Evolutionary conservation across 2,113 vertebrate genomes (phyloP).

Genomic region (Pedetes capensis): DNA sequence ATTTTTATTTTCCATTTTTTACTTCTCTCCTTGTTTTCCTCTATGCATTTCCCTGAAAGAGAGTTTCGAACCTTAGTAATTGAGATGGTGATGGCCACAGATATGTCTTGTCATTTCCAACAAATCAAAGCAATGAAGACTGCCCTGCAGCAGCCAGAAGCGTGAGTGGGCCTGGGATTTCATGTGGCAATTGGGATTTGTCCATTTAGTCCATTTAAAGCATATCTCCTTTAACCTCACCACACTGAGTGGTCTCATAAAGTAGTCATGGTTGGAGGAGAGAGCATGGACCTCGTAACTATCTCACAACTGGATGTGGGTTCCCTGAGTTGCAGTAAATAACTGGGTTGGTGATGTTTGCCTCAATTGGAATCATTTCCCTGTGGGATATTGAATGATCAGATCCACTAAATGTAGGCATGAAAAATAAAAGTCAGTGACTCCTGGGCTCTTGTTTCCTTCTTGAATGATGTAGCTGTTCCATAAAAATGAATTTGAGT

Average conservation of each 20-base stretch:
- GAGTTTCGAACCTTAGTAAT: slow-evolving; percentile 96
- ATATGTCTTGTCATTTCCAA: slow-evolving; percentile 99
- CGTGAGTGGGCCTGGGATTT: slow-evolving; percentile 86
- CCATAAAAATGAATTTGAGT: background rate
- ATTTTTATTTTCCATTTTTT: slow-evolving; percentile 71
- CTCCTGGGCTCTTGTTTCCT: background rate
- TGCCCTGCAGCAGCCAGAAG: slow-evolving; percentile 95
- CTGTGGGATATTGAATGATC: background rate
- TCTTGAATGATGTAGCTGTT: background rate
- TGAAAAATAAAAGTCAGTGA: background rate
- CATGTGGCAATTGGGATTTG: slow-evolving; percentile 8
- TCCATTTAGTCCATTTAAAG: slow-evolving; percentile 52
- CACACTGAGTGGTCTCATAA: background rate
- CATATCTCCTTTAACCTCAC: background rate
- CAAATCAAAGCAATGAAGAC: slow-evolving; percentile 99
- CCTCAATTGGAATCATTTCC: background rate
- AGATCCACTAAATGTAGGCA: background rate
- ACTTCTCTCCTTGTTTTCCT: slow-evolving; percentile 55
- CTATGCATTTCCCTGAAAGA: slow-evolving; percentile 78
- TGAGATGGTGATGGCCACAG: slow-evolving; percentile 98
- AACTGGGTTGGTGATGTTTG: background rate
- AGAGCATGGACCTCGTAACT: background rate
- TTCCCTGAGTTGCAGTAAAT: background rate
- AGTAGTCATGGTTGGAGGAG: background rate
- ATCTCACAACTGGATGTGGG: background rate